Conservation (phyloP, 2,113 vertebrate species). For the Nothoprocta perdicaria region DNA sequence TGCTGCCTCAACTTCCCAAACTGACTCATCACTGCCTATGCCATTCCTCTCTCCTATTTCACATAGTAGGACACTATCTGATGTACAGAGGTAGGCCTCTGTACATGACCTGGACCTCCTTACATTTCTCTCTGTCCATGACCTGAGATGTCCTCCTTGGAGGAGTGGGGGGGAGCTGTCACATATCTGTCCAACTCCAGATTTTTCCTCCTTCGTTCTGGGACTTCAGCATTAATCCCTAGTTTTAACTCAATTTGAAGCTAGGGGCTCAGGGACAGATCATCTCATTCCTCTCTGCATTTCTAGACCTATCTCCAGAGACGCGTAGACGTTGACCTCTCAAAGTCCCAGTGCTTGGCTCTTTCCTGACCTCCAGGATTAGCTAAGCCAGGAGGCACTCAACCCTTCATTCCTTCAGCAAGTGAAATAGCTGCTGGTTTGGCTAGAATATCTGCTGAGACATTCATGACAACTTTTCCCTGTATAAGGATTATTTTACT, state of each 20-base stretch:
- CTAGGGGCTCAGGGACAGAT: fast-evolving
- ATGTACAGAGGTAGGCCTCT: too few relatives aligned
- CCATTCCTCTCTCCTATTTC: not conserved
- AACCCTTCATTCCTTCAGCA: not conserved
- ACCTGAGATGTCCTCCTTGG: fast-evolving
- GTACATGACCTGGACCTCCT: not conserved
- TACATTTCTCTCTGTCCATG: not conserved
- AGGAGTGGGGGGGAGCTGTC: not conserved
- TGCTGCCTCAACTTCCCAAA: not conserved
- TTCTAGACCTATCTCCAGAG: not conserved
- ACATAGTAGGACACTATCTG: fast-evolving
- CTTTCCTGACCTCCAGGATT: not conserved
- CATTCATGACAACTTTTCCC: not conserved
- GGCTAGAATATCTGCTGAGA: not conserved
- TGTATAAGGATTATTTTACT: not conserved
- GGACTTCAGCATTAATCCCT: not conserved
- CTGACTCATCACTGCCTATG: not conserved
- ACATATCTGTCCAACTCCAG: not conserved
- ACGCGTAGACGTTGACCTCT: not conserved
- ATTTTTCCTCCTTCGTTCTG: not conserved
- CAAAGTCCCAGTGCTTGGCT: not conserved
- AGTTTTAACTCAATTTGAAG: not conserved
- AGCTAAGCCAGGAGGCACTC: not conserved
- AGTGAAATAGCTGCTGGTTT: not conserved
- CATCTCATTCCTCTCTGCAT: fast-evolving